phyloP scores from a whole-genome alignment of 2,113 vertebrate species.

The Lanius ludovicianus region DNA sequence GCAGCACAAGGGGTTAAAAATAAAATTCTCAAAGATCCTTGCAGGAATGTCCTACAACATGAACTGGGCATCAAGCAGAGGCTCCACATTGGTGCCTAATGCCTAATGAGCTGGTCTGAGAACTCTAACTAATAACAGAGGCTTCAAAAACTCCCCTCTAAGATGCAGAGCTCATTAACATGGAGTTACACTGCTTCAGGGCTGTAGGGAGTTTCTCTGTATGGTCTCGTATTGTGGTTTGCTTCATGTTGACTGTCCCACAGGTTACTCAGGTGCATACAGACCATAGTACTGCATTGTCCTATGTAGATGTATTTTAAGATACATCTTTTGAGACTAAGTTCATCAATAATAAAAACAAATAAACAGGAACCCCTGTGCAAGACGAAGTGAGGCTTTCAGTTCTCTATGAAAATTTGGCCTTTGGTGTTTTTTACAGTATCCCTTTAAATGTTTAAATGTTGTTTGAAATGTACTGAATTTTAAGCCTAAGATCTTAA shows the following conservation, averaged over 20 bases:
- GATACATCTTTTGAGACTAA: neutral
- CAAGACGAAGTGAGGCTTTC: neutral
- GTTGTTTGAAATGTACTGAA: neutral
- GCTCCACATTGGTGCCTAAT: neutral
- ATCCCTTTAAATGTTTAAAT: neutral
- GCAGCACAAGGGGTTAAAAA: neutral
- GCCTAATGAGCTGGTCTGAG: neutral
- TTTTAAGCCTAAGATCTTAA: neutral
- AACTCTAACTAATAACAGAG: neutral
- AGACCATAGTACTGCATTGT: no score
- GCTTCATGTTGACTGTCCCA: neutral
- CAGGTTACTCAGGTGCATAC: neutral
- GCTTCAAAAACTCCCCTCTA: neutral
- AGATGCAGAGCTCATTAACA: neutral
- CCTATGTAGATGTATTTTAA: neutral
- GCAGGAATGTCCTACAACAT: neutral
- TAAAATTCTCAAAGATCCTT: neutral
- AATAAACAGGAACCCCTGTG: neutral
- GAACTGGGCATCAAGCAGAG: neutral
- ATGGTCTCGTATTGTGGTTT: neutral
- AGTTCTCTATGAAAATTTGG: neutral
- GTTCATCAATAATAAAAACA: neutral
- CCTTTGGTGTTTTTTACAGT: neutral
- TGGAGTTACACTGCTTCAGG: neutral
- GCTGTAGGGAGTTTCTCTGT: neutral